Base-by-base conservation (phyloP, 2,113 vertebrate species). In the Malurus alboscapulatus region DNA sequence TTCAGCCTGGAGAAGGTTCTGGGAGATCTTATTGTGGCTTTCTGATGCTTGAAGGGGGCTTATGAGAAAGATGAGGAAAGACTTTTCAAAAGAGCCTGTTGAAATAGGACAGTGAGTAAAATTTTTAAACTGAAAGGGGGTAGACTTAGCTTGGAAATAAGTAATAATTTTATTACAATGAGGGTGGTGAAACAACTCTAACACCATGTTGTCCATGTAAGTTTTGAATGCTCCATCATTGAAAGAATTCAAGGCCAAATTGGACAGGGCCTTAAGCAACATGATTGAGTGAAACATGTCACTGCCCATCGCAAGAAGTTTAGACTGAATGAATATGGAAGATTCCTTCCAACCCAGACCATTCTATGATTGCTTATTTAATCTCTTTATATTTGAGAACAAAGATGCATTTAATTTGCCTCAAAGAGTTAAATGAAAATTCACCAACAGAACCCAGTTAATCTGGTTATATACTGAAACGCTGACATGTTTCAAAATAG, bases 171-270 rank as follows among this genome's bases (percentile, higher is more conserved):
- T 76, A 44, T 66, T 40, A 29, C 2, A 0, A 0, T 19, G 17
- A 25, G 3, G 3, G 6, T 57, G 8, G 3, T 75, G 34, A 59
- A 32, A 21, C 24, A 44, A 44, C 10, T 48, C 12, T 65, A 32
- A 38, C 27, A 54, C 14, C 7, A 27, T 7, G 1, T 14, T 55
- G 6, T 29, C 13, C 26, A 44, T 32, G 51, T 12, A 81, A 51
- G 14, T 4, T 51, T 14, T 66, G 44, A 26, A n/a, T 81, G 7
- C 1, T 10, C 10, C 9, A 4, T 26, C 20, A 12, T 0, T 55
- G 58, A 22, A 29, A 67, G 25, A n/a, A 9, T 27, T 57, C n/a
- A 77, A 74, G 36, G 26, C 7, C 47, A 85, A 9, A 8, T 0
- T 54, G 32, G 10, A 27, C 6, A 8, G 8, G 10, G 8, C 3